A percentile compares a stretch with the other conserved stretches of the same genome.
These are phyloP conservation scores for Enteromius mattozi DNA, from an alignment of 2,797 vertebrate genomes.

Conservation along the genomic window DNA sequence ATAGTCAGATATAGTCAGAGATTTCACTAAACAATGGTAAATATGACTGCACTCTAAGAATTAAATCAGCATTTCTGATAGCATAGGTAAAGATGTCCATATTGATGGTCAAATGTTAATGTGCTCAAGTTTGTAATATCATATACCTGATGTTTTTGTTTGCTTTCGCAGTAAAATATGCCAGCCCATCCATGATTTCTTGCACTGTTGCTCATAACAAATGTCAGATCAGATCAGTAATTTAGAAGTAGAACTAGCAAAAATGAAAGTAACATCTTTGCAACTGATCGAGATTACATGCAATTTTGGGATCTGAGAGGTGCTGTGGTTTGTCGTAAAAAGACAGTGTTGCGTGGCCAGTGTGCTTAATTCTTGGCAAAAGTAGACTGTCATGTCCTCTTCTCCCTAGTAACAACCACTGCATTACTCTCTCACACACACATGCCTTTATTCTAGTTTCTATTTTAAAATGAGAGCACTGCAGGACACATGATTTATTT, in stretches of 20 bases:
- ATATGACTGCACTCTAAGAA: background rate
- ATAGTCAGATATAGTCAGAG: background rate
- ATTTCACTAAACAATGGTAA: background rate
- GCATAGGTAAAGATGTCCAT: background rate
- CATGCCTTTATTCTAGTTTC: constrained; percentile 28
- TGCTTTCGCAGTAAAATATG: background rate
- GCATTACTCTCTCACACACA: constrained; percentile 26
- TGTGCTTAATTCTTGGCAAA: background rate
- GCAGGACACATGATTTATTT: constrained; percentile 61
- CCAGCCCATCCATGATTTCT: background rate
- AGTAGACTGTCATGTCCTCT: constrained; percentile 12
- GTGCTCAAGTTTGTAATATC: background rate
- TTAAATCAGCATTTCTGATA: background rate
- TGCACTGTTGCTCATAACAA: background rate
- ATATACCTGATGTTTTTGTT: background rate
- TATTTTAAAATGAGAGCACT: constrained; percentile 53
- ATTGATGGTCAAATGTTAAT: background rate
- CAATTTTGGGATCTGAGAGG: background rate
- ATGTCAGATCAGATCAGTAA: background rate
- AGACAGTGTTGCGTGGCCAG: background rate
- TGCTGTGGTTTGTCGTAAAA: background rate
- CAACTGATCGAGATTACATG: background rate
- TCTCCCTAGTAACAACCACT: constrained; percentile 32
- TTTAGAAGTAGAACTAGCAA: background rate
- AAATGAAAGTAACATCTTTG: background rate